These are phyloP conservation scores for Cichladusa arquata DNA, from an alignment of 2,113 vertebrate genomes.

Conservation along the genomic window DNA sequence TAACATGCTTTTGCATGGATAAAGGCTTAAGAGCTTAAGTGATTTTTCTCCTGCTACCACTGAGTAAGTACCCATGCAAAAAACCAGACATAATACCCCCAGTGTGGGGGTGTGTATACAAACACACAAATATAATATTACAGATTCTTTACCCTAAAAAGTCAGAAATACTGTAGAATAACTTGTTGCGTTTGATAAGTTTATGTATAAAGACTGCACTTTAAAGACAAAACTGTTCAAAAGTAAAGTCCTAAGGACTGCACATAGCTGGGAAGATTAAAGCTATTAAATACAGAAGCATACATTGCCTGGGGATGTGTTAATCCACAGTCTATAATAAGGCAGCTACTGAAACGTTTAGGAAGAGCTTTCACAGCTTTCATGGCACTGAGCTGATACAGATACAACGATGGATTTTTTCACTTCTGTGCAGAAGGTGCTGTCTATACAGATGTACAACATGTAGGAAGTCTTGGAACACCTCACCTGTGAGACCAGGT, in stretches of 20 bases:
- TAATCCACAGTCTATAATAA: background rate
- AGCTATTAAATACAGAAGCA: background rate
- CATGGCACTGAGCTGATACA: accelerated
- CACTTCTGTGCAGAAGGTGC: background rate
- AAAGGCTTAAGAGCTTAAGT: background rate
- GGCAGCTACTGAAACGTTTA: background rate
- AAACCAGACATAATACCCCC: background rate
- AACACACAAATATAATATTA: background rate
- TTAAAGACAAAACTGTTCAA: background rate
- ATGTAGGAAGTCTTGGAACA: background rate
- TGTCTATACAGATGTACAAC: background rate
- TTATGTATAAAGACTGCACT: background rate
- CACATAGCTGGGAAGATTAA: background rate
- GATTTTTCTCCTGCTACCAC: background rate
- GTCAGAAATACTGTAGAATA: background rate
- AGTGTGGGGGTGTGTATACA: background rate
- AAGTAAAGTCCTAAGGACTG: background rate
- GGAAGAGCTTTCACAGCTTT: background rate
- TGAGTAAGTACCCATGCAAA: background rate
- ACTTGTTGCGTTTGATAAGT: background rate
- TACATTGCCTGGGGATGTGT: background rate
- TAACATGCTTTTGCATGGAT: background rate
- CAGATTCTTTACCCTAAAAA: background rate
- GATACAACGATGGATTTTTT: background rate
- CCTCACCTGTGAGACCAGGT: background rate